phyloP scores from a whole-genome alignment of 2,797 vertebrate species.

The Pangasius macronema region DNA sequence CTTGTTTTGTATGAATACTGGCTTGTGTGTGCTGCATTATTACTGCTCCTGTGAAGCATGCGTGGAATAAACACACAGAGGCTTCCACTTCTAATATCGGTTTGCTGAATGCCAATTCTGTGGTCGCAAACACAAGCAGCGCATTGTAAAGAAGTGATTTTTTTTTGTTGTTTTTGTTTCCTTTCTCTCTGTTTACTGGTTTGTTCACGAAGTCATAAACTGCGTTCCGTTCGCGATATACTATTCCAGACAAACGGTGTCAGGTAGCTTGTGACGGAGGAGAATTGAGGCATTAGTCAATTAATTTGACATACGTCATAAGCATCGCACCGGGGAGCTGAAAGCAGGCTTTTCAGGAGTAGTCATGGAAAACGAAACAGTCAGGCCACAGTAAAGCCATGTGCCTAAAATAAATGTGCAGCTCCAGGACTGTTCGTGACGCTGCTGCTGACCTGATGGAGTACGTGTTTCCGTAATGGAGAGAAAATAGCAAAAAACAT shows the following conservation, averaged over 20 bases:
- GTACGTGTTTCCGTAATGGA: conserved; percentile 56
- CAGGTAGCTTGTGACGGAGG: too few species aligned
- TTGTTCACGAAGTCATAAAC: conserved; percentile 63
- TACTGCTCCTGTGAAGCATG: conserved; percentile 64
- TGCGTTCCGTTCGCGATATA: too few species aligned
- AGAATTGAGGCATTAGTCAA: too few species aligned
- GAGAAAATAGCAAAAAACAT: conserved; percentile 9
- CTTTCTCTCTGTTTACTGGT: conserved; percentile 50
- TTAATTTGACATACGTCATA: conserved; percentile 73
- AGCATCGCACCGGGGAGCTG: conserved; percentile 57
- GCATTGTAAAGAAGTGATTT: conserved; percentile 71
- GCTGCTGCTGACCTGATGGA: conserved; percentile 50
- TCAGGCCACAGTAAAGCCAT: conserved; percentile 60
- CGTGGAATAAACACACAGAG: conserved; percentile 36
- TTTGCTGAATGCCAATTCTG: conserved; percentile 69
- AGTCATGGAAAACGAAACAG: conserved; percentile 74
- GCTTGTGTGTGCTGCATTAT: conserved; percentile 63
- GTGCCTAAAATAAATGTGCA: conserved; percentile 66
- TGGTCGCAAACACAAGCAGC: conserved; percentile 69
- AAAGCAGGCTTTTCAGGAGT: conserved; percentile 63
- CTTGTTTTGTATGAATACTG: conserved; percentile 68
- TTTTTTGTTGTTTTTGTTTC: conserved; percentile 53
- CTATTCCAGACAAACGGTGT: too few species aligned
- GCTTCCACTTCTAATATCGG: conserved; percentile 13
- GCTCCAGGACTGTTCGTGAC: conserved; percentile 53